Conservation (phyloP, 2,888 invertebrate genomes). For the Plebejus argus region DNA sequence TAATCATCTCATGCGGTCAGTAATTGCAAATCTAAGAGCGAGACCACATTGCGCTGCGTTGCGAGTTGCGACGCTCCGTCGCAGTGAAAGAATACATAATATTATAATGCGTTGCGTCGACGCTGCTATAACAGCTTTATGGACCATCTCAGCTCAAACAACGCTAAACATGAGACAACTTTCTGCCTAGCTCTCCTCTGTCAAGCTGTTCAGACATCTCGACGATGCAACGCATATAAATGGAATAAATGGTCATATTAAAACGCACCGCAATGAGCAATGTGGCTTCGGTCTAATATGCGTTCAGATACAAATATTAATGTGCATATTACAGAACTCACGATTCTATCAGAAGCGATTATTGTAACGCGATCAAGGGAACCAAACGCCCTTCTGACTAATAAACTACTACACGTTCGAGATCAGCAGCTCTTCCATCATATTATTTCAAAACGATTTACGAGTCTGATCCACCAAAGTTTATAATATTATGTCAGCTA, state of each 20-base stretch:
- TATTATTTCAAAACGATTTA: no score
- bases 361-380: constrained; percentile 19
- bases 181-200: neutral
- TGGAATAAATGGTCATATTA: neutral
- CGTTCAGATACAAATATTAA: constrained; percentile 14
- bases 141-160: neutral
- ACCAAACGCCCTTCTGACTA: constrained; percentile 15
- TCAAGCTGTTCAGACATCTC: neutral
- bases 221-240: neutral
- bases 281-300: neutral
- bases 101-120: neutral
- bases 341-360: constrained; percentile 18
- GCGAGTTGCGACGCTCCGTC: neutral
- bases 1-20: constrained; percentile 9
- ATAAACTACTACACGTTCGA: neutral
- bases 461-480: no score
- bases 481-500: no score
- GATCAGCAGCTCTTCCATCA: neutral
- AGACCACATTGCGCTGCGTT: neutral
- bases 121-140: neutral
- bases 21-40: neutral
- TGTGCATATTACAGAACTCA: neutral
- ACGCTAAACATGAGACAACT: no score
- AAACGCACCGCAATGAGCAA: neutral
- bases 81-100: no score